These are phyloP conservation scores for Melanchra persicariae DNA, from an alignment of 2,888 invertebrate species.

Conservation along the genomic window DNA sequence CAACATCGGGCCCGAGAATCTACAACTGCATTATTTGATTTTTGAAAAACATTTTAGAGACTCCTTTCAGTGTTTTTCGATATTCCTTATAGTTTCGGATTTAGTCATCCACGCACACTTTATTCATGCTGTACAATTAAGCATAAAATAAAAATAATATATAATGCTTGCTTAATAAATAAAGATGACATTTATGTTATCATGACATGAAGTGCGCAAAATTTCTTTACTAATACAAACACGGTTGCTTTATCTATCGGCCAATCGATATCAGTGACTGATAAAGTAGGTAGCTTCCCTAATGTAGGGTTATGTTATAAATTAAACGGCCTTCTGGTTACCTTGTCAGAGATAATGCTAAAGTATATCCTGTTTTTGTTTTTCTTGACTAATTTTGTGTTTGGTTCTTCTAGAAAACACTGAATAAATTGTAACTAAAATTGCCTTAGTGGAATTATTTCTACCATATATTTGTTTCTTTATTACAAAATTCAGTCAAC, in stretches of 20 bases:
- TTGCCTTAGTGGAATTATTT: too few species aligned
- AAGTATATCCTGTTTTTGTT: conserved; percentile 46
- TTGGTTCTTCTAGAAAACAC: background rate
- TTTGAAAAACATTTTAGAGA: too few species aligned
- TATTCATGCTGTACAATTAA: too few species aligned
- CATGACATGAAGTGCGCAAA: conserved; percentile 24
- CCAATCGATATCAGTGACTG: conserved; percentile 51
- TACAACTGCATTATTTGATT: too few species aligned
- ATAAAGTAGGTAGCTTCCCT: conserved; percentile 57
- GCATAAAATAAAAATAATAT: background rate
- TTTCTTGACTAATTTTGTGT: background rate
- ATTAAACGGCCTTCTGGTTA: conserved; percentile 59
- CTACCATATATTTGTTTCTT: background rate
- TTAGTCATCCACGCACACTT: too few species aligned
- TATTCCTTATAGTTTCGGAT: too few species aligned
- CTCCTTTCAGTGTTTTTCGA: too few species aligned
- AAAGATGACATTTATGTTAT: background rate
- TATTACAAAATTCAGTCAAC: background rate
- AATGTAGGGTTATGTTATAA: conserved; percentile 52
- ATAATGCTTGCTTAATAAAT: background rate
- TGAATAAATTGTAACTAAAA: background rate
- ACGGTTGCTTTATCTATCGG: conserved; percentile 37
- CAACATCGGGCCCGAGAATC: too few species aligned
- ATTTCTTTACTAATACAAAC: conserved; percentile 29
- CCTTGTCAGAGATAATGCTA: conserved; percentile 44